These are phyloP conservation scores for Lutjanus argentimaculatus DNA, from an alignment of 2,797 vertebrate genomes.

Conservation along the genomic window DNA sequence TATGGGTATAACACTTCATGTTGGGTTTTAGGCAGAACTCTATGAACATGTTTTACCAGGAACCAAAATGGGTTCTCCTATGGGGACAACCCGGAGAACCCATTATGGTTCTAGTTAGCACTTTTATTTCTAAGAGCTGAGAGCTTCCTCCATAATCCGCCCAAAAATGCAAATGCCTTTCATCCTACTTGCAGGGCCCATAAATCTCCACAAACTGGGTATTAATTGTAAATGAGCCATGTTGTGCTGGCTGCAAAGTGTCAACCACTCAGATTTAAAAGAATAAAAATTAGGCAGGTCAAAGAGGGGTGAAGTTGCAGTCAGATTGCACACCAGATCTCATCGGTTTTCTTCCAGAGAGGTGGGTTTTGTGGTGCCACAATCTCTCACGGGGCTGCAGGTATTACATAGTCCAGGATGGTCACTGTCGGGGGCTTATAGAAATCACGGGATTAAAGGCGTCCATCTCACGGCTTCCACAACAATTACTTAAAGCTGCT, in stretches of 20 bases:
- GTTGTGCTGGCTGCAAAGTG: slow-evolving; percentile 29
- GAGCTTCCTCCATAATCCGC: slow-evolving; percentile 48
- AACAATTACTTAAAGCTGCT: slow-evolving; percentile 73
- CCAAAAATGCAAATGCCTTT: slow-evolving; percentile 60
- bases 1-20: too few relatives aligned
- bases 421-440: slow-evolving; percentile 64
- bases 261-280: slow-evolving; percentile 27
- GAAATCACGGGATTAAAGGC: slow-evolving; percentile 74
- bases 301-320: slow-evolving; percentile 45
- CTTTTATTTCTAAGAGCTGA: too few relatives aligned
- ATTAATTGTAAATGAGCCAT: slow-evolving; percentile 66
- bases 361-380: slow-evolving; percentile 43
- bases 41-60: too few relatives aligned
- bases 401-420: slow-evolving; percentile 64
- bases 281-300: slow-evolving; percentile 26
- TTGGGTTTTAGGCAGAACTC: too few relatives aligned
- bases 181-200: slow-evolving; percentile 46
- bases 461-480: slow-evolving; percentile 61
- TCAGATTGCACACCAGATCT: slow-evolving; percentile 49
- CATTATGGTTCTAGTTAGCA: too few relatives aligned
- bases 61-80: too few relatives aligned
- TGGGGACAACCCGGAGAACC: too few relatives aligned
- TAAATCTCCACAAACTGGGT: slow-evolving; percentile 71
- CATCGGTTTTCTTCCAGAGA: slow-evolving; percentile 33
- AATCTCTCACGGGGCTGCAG: slow-evolving; percentile 37